phyloP scores from a whole-genome alignment of 2,113 vertebrate species.

The Nothocercus nigrocapillus region DNA sequence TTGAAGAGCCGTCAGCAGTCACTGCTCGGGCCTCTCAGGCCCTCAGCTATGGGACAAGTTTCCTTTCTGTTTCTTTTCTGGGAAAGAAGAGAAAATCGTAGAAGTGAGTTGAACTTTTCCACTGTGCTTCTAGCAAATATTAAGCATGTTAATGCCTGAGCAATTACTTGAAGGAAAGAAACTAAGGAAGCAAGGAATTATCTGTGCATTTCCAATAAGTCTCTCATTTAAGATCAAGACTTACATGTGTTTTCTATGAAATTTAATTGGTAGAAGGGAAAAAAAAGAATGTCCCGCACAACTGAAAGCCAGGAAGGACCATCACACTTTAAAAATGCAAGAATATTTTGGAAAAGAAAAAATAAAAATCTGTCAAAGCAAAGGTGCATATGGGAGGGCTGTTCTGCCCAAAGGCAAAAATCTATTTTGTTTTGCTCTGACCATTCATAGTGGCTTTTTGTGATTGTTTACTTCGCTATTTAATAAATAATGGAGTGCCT shows the following conservation, averaged over 20 bases:
- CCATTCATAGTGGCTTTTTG: constrained; percentile 7
- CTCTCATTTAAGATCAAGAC: not conserved
- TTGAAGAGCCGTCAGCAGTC: not conserved
- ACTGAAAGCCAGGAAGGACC: constrained; percentile 42
- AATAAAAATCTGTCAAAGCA: not conserved
- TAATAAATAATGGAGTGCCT: constrained; percentile 40
- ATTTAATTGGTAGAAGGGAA: not conserved
- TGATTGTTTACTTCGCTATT: constrained; percentile 4
- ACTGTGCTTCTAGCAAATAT: not conserved
- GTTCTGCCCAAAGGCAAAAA: constrained; percentile 1
- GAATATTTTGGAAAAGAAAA: constrained; percentile 47
- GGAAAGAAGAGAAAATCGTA: not conserved
- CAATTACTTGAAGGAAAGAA: not conserved
- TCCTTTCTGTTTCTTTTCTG: not conserved
- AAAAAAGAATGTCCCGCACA: not conserved
- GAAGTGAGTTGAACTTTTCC: not conserved
- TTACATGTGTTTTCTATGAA: constrained; percentile 22
- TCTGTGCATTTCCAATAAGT: not conserved
- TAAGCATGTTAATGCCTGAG: not conserved
- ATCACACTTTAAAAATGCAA: constrained; percentile 54
- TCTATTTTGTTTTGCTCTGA: not conserved
- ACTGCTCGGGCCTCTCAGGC: not conserved
- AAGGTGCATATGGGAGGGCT: not conserved
- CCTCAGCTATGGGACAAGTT: not conserved
- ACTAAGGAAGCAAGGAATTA: not conserved